Conservation (phyloP, 2,888 invertebrate species). For the Matsumyia berberina region DNA sequence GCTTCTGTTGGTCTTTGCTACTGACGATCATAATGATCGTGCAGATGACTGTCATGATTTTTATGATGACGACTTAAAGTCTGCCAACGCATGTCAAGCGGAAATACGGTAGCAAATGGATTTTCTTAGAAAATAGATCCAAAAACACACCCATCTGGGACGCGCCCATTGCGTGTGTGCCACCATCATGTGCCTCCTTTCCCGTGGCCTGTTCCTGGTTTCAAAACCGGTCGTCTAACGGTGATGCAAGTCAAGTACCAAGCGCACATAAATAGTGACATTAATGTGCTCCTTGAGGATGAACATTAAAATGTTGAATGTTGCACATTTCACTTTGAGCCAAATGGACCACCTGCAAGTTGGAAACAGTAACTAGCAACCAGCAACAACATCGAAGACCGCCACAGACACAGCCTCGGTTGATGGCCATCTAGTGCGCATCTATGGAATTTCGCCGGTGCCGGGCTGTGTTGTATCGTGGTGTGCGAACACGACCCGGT, state of each 20-base stretch:
- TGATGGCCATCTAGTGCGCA: slow-evolving; percentile 49
- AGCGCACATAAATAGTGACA: slow-evolving; percentile 55
- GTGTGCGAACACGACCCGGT: slow-evolving; percentile 25
- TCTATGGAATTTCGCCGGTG: slow-evolving; percentile 57
- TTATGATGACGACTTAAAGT: slow-evolving; percentile 12
- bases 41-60: background rate
- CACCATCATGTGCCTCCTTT: background rate
- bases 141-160: slow-evolving; percentile 1
- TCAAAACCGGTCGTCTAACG: slow-evolving; percentile 45
- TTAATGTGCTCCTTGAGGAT: slow-evolving; percentile 72
- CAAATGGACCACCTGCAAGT: slow-evolving; percentile 73
- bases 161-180: slow-evolving; percentile 46
- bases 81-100: slow-evolving; percentile 4
- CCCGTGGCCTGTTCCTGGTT: slow-evolving; percentile 1
- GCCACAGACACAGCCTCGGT: slow-evolving; percentile 12
- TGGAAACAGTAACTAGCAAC: background rate
- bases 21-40: slow-evolving; percentile 11
- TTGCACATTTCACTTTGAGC: slow-evolving; percentile 60
- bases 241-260: slow-evolving; percentile 17
- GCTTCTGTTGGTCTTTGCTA: slow-evolving; percentile 17
- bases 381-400: slow-evolving; percentile 13
- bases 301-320: slow-evolving; percentile 64
- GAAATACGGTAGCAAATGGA: slow-evolving; percentile 13
- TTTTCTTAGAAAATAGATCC: no score
- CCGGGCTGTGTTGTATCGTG: background rate